These are phyloP conservation scores for Drosophila putrida DNA, from an alignment of 2,888 invertebrate genomes.

Conservation along the genomic window DNA sequence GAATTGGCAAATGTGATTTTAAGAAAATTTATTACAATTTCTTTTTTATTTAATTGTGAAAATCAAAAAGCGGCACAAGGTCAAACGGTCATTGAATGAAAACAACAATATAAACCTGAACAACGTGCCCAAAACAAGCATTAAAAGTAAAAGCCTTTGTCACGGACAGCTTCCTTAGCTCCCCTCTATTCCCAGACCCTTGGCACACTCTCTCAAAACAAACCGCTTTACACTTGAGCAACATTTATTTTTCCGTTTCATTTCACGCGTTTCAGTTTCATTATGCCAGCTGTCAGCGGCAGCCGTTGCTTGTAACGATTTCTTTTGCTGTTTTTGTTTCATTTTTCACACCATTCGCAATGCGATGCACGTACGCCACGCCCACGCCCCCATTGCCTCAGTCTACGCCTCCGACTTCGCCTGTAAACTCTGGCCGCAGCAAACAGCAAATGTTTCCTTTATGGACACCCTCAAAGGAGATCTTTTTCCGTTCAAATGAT, in stretches of 20 bases:
- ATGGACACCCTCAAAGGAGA: conserved; percentile 46
- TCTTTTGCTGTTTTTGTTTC: conserved; percentile 44
- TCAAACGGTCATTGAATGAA: conserved; percentile 48
- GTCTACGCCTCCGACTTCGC: not conserved
- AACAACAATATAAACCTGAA: conserved; percentile 17
- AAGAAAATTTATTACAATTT: conserved; percentile 2
- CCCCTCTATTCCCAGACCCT: not conserved
- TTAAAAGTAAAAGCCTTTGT: conserved; percentile 58
- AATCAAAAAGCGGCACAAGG: conserved; percentile 40
- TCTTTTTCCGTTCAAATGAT: conserved; percentile 62
- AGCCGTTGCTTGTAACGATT: conserved; percentile 60
- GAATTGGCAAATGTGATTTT: conserved; percentile 6
- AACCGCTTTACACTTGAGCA: conserved; percentile 69
- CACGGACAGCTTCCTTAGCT: conserved; percentile 46
- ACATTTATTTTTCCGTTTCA: conserved; percentile 74
- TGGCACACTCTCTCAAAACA: conserved; percentile 28
- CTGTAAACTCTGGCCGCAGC: conserved; percentile 17
- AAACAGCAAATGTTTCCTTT: conserved; percentile 46
- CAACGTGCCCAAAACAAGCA: conserved; percentile 22
- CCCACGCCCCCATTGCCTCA: conserved; percentile 12
- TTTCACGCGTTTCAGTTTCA: conserved; percentile 71
- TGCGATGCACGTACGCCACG: conserved; percentile 62
- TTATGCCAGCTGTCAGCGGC: conserved; percentile 73
- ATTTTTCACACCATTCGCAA: conserved; percentile 71
- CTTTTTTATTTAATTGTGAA: conserved; percentile 30